Base-by-base conservation (phyloP, 2,797 vertebrate genomes). In the Molossus alvarezi region DNA sequence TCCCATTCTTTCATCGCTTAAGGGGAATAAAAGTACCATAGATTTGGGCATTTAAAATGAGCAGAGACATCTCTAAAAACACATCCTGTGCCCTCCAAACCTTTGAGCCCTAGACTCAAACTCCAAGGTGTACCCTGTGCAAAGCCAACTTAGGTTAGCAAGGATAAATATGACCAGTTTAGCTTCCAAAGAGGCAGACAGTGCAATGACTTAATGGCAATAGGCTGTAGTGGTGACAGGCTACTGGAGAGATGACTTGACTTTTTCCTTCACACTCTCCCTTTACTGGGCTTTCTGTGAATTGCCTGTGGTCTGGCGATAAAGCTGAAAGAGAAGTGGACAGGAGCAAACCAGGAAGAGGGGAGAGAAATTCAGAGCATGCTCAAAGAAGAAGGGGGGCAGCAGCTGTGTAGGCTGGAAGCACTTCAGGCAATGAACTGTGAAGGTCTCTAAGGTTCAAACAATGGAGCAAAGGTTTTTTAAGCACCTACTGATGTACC, bases 311-410 rank as follows among this genome's bases (percentile, higher is more conserved):
- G 95, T 95, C 91, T 84, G 77, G 62, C 41, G 80, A 93, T 95
- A 97, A 80, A 57, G 91, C 95, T 37, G 60, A 97, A 94, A 85
- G 96, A 97, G 96, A 97, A 97, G 96, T 94, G 80, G 85, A 69
- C 48, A 94, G 92, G 14, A 91, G 69, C 80, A 88, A 91, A 83
- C 83, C 89, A 96, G 93, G 86, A 93, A 90, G 88, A 18, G 21
- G 53, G 80, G 55, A 29, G 45, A 87, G 37, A 62, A 57, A 17
- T 1, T 15, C 17, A 73, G n/a, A 86, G 60, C 12, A n/a, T 9
- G 25, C 58, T 77, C 67, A 58, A 79, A 94, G 92, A 92, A 82
- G 77, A 95, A 90, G 23, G 21, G 21, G 51, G 17, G 3, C 83
- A 83, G 73, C 11, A 33, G 51, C 5, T 60, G 29, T 51, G 60